Evolutionary conservation across 1,140 invertebrate species (phyloP).

Genomic region (Procambarus virginalis): DNA sequence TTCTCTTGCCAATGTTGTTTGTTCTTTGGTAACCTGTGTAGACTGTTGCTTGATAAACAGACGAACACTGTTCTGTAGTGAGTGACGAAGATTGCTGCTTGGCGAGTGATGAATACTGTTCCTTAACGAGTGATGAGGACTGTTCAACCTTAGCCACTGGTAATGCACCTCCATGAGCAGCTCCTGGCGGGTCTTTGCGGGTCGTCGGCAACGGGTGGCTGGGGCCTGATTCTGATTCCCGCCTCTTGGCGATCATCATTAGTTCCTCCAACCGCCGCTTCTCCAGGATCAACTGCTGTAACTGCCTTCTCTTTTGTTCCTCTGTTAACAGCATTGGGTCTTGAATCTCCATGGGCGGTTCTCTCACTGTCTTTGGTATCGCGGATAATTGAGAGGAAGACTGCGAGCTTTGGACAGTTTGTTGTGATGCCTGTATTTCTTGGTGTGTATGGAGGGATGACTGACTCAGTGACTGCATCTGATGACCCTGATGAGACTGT

Average conservation of each 20-base stretch:
- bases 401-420: slow-evolving; percentile 18
- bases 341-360: slow-evolving; percentile 47
- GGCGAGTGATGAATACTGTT: not conserved
- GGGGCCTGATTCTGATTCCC: slow-evolving; percentile 42
- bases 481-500: slow-evolving; percentile 27
- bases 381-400: slow-evolving; percentile 34
- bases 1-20: not conserved
- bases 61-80: not conserved
- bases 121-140: not conserved
- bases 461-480: slow-evolving; percentile 30
- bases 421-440: slow-evolving; percentile 17
- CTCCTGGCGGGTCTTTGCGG: not conserved
- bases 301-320: slow-evolving; percentile 60
- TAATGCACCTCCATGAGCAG: not conserved
- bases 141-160: not conserved
- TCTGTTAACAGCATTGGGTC: slow-evolving; percentile 55
- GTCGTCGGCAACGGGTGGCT: slow-evolving; percentile 12
- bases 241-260: slow-evolving; percentile 69
- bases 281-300: slow-evolving; percentile 67
- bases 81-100: not conserved
- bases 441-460: slow-evolving; percentile 21
- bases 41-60: not conserved
- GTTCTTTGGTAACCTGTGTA: not conserved
- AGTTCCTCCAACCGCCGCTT: slow-evolving; percentile 66
- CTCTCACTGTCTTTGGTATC: not conserved